Base-by-base conservation (phyloP, 2,113 vertebrate genomes). In the Pristiophorus japonicus region DNA sequence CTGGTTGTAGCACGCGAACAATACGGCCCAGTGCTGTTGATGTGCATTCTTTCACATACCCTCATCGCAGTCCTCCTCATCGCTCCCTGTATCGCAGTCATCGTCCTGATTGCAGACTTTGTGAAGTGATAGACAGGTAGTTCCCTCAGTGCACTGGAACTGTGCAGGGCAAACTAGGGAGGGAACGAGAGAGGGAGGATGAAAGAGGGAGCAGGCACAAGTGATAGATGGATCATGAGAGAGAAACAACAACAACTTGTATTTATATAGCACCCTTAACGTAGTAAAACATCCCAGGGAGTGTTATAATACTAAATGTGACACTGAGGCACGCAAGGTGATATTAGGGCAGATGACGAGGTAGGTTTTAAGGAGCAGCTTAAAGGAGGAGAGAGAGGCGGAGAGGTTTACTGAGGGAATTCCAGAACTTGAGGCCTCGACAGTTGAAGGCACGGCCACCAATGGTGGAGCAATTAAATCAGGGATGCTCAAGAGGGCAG, bases 101-200 rank as follows among this genome's bases (percentile, higher is more conserved):
- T 96, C 96, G 94, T 98, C 98, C 94, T 96, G 96, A 59, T 99
- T 97, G 93, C 99, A 99, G 96, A 99, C 97, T 78, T 97, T 97
- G 96, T 97, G 97, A 97, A 98, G 97, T 38, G 98, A 97, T 0
- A 99, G 97, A 97, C 99, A 99, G 0, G 97, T 98, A 97, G 98
- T 98, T 10, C 16, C 59, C 95, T 98, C 98, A 0, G 1, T 97
- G 96, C 99, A 99, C 96, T 97, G 98, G 97, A 98, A 99, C 95
- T 98, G 97, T 7, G 98, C 98, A 87, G 97, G 97, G 97, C 99
- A 99, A 38, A 99, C 99, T 99, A 96, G 63, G 87, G 95, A 94
- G 47, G 27, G 88, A 94, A 62, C 24, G 84, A 87, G 24, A 87
- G 84, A 87, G 84, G 24, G 45, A 87, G 24, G 47, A 30, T 47